Conservation (phyloP, 2,888 invertebrate species). For the Ophonus ardosiacus region DNA sequence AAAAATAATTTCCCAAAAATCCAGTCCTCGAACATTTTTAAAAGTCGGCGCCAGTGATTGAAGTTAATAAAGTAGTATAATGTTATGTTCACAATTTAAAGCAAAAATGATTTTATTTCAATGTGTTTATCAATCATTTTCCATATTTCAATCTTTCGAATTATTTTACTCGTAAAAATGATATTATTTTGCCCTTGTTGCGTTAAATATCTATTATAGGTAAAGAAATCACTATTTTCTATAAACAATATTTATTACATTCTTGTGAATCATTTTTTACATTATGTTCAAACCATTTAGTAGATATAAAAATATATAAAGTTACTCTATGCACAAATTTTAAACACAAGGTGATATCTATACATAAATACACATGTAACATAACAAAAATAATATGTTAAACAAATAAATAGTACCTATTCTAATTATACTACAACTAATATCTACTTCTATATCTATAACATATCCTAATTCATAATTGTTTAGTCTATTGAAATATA, state of each 20-base stretch:
- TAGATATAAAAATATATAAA: too few species aligned
- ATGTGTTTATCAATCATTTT: too few species aligned
- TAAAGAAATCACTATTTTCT: background rate
- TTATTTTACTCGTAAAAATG: too few species aligned
- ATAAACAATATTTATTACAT: background rate
- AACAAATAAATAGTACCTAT: background rate
- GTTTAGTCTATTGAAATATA: background rate
- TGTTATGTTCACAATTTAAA: too few species aligned
- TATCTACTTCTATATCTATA: background rate
- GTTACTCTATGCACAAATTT: background rate
- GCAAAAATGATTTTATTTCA: too few species aligned
- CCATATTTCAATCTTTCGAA: too few species aligned
- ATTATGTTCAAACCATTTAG: background rate
- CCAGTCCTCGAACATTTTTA: too few species aligned
- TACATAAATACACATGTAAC: background rate
- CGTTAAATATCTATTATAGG: too few species aligned
- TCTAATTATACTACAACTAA: background rate
- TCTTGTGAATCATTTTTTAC: background rate
- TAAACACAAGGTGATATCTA: background rate
- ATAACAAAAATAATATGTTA: slow-evolving; percentile 3
- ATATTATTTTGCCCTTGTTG: too few species aligned
- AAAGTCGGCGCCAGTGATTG: too few species aligned
- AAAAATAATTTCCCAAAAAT: too few species aligned
- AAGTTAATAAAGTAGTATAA: too few species aligned
- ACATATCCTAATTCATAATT: background rate